Evolutionary conservation across 2,888 invertebrate genomes (phyloP).

Genomic region (Boloria selene): DNA sequence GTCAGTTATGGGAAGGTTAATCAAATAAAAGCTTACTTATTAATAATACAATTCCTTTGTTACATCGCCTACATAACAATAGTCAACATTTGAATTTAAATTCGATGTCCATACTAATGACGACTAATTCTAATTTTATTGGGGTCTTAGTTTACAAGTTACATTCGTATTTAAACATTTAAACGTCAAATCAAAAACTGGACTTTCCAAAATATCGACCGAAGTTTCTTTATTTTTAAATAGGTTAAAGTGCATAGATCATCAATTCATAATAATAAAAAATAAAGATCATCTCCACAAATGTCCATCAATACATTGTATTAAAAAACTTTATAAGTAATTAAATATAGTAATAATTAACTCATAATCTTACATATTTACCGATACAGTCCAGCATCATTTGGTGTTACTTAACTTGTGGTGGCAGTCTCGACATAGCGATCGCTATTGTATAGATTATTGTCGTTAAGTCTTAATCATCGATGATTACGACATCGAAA

Average conservation of each 20-base stretch:
- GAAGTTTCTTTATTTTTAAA: no score
- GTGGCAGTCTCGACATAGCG: no score
- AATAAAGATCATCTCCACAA: no score
- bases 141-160: neutral
- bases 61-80: neutral
- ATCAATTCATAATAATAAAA: no score
- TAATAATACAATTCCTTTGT: constrained; percentile 5
- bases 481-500: no score
- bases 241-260: no score
- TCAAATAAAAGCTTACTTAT: neutral
- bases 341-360: neutral
- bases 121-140: neutral
- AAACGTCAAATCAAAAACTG: neutral
- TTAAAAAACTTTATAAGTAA: neutral
- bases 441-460: no score
- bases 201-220: no score
- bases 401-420: neutral
- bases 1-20: no score
- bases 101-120: neutral
- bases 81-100: constrained; percentile 5
- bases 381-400: neutral
- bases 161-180: neutral
- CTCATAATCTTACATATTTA: neutral
- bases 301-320: neutral
- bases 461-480: no score